Evolutionary conservation across 2,888 invertebrate species (phyloP).

Genomic region (Parasteatoda lunata): DNA sequence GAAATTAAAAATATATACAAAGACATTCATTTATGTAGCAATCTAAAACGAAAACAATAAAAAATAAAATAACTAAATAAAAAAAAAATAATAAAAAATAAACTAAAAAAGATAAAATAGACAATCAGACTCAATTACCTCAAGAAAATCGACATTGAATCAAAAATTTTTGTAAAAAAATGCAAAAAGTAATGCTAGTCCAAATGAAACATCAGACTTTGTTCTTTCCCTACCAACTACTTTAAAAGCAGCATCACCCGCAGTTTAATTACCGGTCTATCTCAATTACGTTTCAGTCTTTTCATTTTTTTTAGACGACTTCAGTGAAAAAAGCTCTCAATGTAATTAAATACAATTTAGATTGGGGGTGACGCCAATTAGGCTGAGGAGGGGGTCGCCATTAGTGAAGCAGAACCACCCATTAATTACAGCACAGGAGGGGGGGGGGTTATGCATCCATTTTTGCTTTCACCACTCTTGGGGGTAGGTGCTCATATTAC

Average conservation of each 20-base stretch:
- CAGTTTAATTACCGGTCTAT: slow-evolving; percentile 64
- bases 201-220: not conserved
- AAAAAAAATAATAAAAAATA: no score
- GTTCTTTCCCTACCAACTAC: slow-evolving; percentile 6
- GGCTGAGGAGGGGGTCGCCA: slow-evolving; percentile 50
- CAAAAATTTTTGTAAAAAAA: not conserved
- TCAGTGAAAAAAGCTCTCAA: slow-evolving; percentile 60
- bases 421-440: slow-evolving; percentile 63
- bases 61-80: no score
- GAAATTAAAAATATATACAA: no score
- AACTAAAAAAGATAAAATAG: no score
- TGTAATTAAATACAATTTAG: slow-evolving; percentile 69
- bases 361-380: slow-evolving; percentile 67
- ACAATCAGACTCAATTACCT: no score
- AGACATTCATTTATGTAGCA: no score
- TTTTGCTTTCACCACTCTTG: slow-evolving; percentile 19
- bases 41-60: no score
- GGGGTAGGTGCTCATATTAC: slow-evolving; percentile 40
- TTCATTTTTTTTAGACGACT: slow-evolving; percentile 51
- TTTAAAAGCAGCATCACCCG: slow-evolving; percentile 50
- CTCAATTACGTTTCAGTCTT: slow-evolving; percentile 56
- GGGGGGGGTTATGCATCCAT: slow-evolving; percentile 33
- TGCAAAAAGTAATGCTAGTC: not conserved
- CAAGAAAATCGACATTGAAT: no score
- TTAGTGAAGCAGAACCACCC: slow-evolving; percentile 68